phyloP scores from a whole-genome alignment of 2,888 invertebrate genomes.

The Cephus rjabovi region DNA sequence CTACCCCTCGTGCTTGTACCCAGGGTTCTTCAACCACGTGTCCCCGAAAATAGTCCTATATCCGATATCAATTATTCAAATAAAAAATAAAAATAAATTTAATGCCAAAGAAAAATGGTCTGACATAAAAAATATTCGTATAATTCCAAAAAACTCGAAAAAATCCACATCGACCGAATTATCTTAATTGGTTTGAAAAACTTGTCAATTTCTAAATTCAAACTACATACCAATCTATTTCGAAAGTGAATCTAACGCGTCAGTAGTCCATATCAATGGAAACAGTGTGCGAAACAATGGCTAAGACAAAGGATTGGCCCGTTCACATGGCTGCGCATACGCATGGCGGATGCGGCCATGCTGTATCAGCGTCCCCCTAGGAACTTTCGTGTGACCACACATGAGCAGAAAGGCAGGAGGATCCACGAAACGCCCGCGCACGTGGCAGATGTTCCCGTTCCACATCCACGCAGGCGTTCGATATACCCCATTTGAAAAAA shows the following conservation, averaged over 20 bases:
- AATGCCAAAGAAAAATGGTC: no score
- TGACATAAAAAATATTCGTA: background rate
- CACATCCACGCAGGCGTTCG: conserved; percentile 45
- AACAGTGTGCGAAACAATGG: background rate
- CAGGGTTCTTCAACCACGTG: background rate
- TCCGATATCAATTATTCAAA: background rate
- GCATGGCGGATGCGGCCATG: conserved; percentile 57
- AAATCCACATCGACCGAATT: background rate
- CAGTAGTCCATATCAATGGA: background rate
- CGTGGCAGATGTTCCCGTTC: conserved; percentile 54
- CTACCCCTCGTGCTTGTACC: background rate
- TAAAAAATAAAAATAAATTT: background rate
- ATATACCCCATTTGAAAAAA: background rate
- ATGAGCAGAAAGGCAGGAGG: conserved; percentile 40
- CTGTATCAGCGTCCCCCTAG: conserved; percentile 42
- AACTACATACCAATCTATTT: background rate
- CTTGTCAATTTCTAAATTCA: background rate
- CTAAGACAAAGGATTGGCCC: background rate
- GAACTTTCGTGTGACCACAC: conserved; percentile 9
- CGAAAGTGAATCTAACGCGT: background rate
- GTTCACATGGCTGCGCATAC: conserved; percentile 24
- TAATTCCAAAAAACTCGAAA: background rate
- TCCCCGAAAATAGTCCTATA: background rate
- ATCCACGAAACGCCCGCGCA: conserved; percentile 49
- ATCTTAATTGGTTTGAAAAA: background rate